Base-by-base conservation (phyloP, 2,113 vertebrate species). In the Gymnobelideus leadbeateri region DNA sequence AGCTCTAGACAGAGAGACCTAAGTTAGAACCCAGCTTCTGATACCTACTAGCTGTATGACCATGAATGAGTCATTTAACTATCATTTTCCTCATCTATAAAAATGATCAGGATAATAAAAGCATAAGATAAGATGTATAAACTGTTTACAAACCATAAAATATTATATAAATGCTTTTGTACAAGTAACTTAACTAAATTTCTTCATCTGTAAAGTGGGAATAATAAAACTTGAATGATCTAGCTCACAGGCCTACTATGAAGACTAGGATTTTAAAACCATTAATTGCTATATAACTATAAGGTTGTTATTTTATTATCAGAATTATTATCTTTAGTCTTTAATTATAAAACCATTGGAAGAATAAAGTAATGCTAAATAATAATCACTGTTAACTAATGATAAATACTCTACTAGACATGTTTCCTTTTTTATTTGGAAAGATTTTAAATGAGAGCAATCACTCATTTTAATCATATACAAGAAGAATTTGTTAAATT, bases 381-480 rank as follows among this genome's bases (percentile, higher is more conserved):
- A 97, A 3, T 50, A 89, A 46, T 10, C 9, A 51, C 91, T 92
- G 51, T 51, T 94, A 68, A 12, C 94, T 46, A 37, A 92, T 89
- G 94, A 94, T 94, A 93, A 96, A 89, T 57, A 43, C 31, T 93
- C 61, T 51, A 61, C 50, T 52, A 92, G 61, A 28, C 6, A 91
- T 68, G 93, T 93, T 94, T 77, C n/a, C 55, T 92, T 96, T 77
- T 96, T 7, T 89, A 91, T 61, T 96, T 95, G 95, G 61, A 96
- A 94, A 95, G 47, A 91, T 93, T 96, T 96, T 95, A 98, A 98
- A 96, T 95, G 91, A 94, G 90, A 97, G 92, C 90, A 91, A 91
- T 96, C 96, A 55, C 19, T 57, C 21, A 93, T 91, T 96, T 97
- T 97, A 93, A 96, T 91, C 94, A 90, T 0, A 0, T 84, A 92